Conservation (phyloP, 2,797 vertebrate species). For the Gila robusta region DNA sequence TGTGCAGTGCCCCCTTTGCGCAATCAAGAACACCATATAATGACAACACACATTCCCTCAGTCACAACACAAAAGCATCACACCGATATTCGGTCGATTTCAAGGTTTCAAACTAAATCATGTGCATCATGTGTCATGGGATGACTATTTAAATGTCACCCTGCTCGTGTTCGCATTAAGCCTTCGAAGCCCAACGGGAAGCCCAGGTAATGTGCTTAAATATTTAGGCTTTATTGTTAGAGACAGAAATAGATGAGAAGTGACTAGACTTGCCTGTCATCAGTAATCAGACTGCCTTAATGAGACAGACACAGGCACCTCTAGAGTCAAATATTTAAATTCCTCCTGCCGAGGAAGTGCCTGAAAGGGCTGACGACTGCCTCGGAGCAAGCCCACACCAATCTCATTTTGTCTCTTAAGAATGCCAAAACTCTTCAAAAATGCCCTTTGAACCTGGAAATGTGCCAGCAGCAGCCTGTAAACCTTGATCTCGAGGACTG, state of each 20-base stretch:
- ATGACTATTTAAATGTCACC: conserved; percentile 52
- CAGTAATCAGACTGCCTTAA: conserved; percentile 59
- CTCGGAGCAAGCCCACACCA: conserved; percentile 34
- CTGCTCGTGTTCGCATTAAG: conserved; percentile 35
- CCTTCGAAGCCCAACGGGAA: conserved; percentile 31
- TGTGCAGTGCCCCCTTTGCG: background rate
- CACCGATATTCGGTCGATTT: conserved; percentile 6
- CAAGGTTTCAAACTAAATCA: conserved; percentile 34
- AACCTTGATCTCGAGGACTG: conserved; percentile 74
- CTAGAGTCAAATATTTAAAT: conserved; percentile 45
- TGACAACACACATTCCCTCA: conserved; percentile 11
- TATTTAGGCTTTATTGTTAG: conserved; percentile 54
- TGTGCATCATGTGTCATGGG: conserved; percentile 28
- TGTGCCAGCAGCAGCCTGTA: conserved; percentile 69
- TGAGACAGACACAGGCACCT: conserved; percentile 55
- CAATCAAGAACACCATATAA: conserved; percentile 33
- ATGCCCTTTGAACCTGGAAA: conserved; percentile 66
- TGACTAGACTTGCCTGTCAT: conserved; percentile 55
- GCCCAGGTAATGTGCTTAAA: conserved; percentile 63
- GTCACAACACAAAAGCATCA: conserved; percentile 11
- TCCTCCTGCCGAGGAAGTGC: conserved; percentile 33
- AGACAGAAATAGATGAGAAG: conserved; percentile 53
- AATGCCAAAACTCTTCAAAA: conserved; percentile 44
- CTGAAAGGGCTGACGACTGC: conserved; percentile 28
- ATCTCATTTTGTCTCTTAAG: conserved; percentile 53